Percentiles rank a stretch among this genome's conserved stretches.
Conservation (phyloP, 2,113 vertebrate species). For the Dipodomys stephensi region DNA sequence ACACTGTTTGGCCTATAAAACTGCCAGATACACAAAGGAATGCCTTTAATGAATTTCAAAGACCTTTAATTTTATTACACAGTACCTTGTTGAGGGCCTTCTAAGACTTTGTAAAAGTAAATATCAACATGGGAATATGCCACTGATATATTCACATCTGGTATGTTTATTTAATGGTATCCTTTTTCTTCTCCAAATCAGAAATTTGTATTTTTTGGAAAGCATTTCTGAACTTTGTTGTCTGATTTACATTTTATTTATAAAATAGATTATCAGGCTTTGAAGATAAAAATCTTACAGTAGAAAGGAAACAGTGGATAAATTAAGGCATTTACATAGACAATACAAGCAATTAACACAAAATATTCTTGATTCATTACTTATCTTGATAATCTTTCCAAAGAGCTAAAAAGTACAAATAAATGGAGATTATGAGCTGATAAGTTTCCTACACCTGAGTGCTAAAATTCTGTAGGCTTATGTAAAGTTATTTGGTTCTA, state of each 20-base stretch:
- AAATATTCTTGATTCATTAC: constrained; percentile 36
- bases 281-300: neutral
- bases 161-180: constrained; percentile 26
- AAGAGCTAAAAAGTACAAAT: constrained; percentile 23
- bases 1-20: constrained; percentile 58
- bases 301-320: constrained; percentile 50
- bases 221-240: constrained; percentile 1
- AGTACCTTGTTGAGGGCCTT: constrained; percentile 3
- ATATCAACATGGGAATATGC: neutral
- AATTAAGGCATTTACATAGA: constrained; percentile 54
- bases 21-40: constrained; percentile 41
- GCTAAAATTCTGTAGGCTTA: neutral
- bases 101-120: constrained; percentile 15
- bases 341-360: neutral
- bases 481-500: neutral
- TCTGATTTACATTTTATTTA: constrained; percentile 44
- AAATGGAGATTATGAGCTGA: neutral
- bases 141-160: neutral
- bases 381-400: neutral
- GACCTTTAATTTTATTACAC: constrained; percentile 23
- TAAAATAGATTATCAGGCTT: neutral
- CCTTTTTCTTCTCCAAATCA: neutral
- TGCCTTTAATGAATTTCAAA: constrained; percentile 53
- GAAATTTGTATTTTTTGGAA: constrained; percentile 27
- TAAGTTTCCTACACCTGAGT: neutral